Conservation (phyloP, 1,140 invertebrate genomes). For the Bombus confusus region DNA sequence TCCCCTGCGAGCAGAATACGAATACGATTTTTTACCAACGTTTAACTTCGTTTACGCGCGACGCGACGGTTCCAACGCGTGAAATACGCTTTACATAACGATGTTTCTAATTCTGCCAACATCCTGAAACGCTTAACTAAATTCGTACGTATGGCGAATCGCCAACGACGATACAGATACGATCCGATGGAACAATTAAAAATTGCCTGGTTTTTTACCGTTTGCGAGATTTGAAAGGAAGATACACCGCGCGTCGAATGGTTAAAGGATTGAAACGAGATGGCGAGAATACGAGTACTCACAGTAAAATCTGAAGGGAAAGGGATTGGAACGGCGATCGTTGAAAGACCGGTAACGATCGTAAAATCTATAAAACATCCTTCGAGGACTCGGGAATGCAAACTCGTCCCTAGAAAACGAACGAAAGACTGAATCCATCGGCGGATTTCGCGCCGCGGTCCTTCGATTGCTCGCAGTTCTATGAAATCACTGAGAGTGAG, state of each 20-base stretch:
- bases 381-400: constrained; percentile 65
- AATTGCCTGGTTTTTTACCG: fast-evolving
- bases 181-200: neutral
- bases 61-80: neutral
- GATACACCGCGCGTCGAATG: neutral
- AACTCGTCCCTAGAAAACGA: constrained; percentile 74
- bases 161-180: neutral
- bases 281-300: constrained; percentile 61
- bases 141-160: neutral
- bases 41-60: too few relatives aligned
- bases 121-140: neutral
- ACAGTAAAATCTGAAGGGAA: constrained; percentile 81
- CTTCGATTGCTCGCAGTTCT: constrained; percentile 12
- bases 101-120: neutral
- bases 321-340: constrained; percentile 72
- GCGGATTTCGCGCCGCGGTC: constrained; percentile 4
- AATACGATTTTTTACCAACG: neutral
- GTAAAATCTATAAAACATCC: constrained; percentile 81
- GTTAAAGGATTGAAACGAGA: neutral
- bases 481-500: constrained; percentile 44
- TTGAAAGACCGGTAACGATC: constrained; percentile 80
- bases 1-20: constrained; percentile 82
- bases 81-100: neutral
- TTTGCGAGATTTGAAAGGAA: neutral
- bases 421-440: constrained; percentile 72